Conservation (phyloP, 1,140 invertebrate species). For the Caenorhabditis remanei region DNA sequence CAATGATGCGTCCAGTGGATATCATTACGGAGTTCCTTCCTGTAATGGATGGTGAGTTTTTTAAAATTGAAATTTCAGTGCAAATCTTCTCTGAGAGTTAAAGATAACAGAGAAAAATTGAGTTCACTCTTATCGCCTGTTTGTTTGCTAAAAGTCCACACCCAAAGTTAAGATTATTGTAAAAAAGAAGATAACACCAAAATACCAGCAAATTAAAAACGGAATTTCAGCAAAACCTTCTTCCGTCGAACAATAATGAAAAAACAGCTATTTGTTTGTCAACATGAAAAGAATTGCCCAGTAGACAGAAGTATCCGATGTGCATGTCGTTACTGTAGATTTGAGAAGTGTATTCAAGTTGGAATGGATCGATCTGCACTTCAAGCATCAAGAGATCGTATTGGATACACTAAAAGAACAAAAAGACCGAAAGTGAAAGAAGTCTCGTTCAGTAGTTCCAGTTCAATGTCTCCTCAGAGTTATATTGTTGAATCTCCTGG, state of each 20-base stretch:
- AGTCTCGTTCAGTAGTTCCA: constrained; percentile 4
- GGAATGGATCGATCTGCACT: constrained; percentile 75
- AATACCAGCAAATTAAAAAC: not conserved
- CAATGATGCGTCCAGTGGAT: constrained; percentile 73
- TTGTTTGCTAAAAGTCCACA: no score
- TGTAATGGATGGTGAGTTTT: constrained; percentile 72
- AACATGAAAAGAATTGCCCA: constrained; percentile 72
- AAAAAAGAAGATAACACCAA: not conserved
- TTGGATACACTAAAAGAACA: constrained; percentile 74
- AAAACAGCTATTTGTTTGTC: constrained; percentile 72
- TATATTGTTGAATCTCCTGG: constrained; percentile 17
- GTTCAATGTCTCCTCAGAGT: constrained; percentile 20
- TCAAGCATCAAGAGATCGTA: constrained; percentile 76
- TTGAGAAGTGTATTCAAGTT: constrained; percentile 70
- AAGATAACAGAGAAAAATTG: no score
- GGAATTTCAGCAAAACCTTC: constrained; percentile 71
- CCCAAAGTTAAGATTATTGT: no score
- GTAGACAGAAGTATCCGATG: constrained; percentile 73
- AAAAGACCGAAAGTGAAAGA: constrained; percentile 54
- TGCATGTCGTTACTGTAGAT: constrained; percentile 73
- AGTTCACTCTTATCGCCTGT: no score
- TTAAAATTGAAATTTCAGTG: not conserved
- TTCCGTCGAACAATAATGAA: constrained; percentile 76
- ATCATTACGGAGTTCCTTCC: constrained; percentile 74
- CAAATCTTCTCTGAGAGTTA: no score